These are phyloP conservation scores for Iguana delicatissima DNA, from an alignment of 2,797 vertebrate genomes.

Conservation along the genomic window DNA sequence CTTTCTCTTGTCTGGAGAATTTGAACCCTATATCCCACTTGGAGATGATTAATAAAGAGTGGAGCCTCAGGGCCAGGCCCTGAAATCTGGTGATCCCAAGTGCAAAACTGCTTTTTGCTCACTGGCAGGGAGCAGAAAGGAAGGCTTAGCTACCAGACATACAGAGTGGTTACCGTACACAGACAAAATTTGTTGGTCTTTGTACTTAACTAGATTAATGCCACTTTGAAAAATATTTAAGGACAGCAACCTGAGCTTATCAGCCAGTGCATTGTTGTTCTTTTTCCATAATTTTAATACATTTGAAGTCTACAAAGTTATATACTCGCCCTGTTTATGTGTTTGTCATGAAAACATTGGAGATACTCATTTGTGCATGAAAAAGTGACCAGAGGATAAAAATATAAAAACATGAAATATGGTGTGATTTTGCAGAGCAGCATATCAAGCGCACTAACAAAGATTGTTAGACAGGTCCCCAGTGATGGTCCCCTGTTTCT, in stretches of 20 bases:
- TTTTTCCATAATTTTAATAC: slow-evolving; percentile 49
- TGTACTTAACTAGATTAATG: background rate
- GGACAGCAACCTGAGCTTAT: slow-evolving; percentile 53
- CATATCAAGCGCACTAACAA: background rate
- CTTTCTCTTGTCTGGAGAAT: too few relatives aligned
- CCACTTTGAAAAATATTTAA: slow-evolving; percentile 39
- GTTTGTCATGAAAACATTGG: slow-evolving; percentile 42
- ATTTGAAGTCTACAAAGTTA: slow-evolving; percentile 59
- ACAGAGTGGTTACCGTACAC: background rate
- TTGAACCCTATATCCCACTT: too few relatives aligned
- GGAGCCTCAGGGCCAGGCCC: too few relatives aligned
- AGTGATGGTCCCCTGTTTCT: too few relatives aligned
- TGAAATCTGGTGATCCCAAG: too few relatives aligned
- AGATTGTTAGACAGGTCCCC: background rate
- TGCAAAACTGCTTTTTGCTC: too few relatives aligned
- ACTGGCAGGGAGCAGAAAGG: too few relatives aligned
- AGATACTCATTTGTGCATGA: slow-evolving; percentile 50
- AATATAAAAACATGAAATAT: slow-evolving; percentile 38
- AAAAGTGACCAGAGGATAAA: slow-evolving; percentile 35
- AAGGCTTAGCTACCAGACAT: background rate
- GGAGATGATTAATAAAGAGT: too few relatives aligned
- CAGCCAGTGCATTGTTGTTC: slow-evolving; percentile 47
- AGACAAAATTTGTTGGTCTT: background rate
- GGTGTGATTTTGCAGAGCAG: slow-evolving; percentile 13
- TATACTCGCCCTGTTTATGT: slow-evolving; percentile 41